Percentiles rank a stretch among this genome's conserved stretches.
These are phyloP conservation scores for Limenitis camilla DNA, from an alignment of 2,888 invertebrate genomes.

Conservation along the genomic window DNA sequence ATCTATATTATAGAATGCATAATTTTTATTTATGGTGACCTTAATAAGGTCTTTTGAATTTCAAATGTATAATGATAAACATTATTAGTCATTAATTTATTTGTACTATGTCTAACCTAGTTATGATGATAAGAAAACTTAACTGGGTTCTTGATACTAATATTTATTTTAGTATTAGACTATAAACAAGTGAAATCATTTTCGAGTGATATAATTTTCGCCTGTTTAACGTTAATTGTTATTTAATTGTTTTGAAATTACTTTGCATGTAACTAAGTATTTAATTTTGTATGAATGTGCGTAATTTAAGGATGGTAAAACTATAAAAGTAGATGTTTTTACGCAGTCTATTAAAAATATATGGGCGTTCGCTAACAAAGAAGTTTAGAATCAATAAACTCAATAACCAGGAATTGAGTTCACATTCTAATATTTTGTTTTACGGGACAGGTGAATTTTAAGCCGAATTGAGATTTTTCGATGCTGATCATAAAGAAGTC, in stretches of 20 bases:
- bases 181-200: not conserved
- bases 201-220: slow-evolving; percentile 4
- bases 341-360: not conserved
- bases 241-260: slow-evolving; percentile 6
- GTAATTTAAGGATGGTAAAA: not conserved
- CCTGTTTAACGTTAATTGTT: slow-evolving; percentile 1
- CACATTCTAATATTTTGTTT: slow-evolving; percentile 7
- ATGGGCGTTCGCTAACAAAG: slow-evolving; percentile 1
- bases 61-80: no score
- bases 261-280: slow-evolving; percentile 1
- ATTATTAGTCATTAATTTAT: no score
- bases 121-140: no score
- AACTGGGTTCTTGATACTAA: not conserved
- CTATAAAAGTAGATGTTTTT: not conserved
- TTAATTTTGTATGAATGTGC: slow-evolving; percentile 3
- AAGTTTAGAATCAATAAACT: no score
- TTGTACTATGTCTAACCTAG: no score
- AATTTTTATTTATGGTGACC: no score
- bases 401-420: slow-evolving; percentile 3
- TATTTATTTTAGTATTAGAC: no score
- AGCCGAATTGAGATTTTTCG: slow-evolving; percentile 5
- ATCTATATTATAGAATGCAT: no score
- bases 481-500: slow-evolving; percentile 1
- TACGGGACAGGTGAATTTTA: slow-evolving; percentile 14
- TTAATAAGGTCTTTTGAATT: no score